These are phyloP conservation scores for Lacerta viridis DNA, from an alignment of 2,797 vertebrate species.

Conservation along the genomic window DNA sequence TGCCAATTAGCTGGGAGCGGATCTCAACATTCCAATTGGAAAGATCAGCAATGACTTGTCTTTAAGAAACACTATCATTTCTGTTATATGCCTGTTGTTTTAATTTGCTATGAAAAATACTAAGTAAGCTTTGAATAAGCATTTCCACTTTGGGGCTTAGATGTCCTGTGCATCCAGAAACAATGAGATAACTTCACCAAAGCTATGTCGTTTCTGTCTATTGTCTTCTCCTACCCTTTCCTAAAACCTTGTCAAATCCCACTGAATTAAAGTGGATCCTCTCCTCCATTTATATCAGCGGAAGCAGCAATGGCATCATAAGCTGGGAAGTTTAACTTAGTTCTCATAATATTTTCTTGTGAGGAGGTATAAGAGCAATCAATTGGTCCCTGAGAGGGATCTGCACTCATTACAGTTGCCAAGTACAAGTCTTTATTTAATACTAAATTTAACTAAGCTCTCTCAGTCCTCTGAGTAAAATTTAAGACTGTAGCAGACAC, in stretches of 20 bases:
- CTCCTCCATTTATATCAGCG: background rate
- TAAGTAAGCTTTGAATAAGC: slow-evolving; percentile 1
- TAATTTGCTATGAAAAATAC: background rate
- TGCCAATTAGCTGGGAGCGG: background rate
- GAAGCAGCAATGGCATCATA: slow-evolving; percentile 4
- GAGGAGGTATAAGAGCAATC: background rate
- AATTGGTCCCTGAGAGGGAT: slow-evolving; percentile 16
- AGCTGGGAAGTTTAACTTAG: background rate
- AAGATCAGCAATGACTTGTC: background rate
- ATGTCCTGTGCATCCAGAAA: background rate
- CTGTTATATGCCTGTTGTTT: background rate
- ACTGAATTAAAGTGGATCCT: background rate
- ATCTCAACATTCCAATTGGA: background rate
- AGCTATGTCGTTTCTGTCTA: background rate
- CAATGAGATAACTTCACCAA: background rate
- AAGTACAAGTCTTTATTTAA: slow-evolving; percentile 14
- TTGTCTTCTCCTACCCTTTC: background rate
- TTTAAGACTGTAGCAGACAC: background rate
- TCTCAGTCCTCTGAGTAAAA: background rate
- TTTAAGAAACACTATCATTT: slow-evolving; percentile 3
- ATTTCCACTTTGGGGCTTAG: background rate
- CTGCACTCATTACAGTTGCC: slow-evolving; percentile 2
- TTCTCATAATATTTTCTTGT: slow-evolving; percentile 9
- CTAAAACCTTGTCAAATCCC: background rate
- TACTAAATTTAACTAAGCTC: slow-evolving; percentile 3